These are phyloP conservation scores for Leptinotarsa juncta DNA, from an alignment of 2,888 invertebrate genomes.

Conservation along the genomic window DNA sequence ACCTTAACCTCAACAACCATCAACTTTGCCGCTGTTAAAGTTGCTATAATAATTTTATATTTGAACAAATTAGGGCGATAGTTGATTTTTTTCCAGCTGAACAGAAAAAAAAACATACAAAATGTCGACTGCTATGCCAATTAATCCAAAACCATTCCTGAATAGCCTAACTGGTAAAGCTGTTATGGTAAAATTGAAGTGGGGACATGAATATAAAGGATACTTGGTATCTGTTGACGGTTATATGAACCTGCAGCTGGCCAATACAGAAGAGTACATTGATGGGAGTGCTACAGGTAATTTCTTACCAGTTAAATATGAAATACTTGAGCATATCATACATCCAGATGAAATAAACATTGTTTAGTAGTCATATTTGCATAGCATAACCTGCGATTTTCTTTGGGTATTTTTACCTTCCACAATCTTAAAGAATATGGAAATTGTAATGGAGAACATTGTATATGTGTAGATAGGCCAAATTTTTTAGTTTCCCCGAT, in stretches of 20 bases:
- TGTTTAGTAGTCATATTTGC: too few species aligned
- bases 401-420: too few species aligned
- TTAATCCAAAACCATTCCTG: constrained; percentile 99
- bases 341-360: neutral
- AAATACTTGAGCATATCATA: too few species aligned
- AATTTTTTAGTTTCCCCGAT: too few species aligned
- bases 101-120: constrained; percentile 32
- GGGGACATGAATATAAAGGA: constrained; percentile 99
- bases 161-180: constrained; percentile 98
- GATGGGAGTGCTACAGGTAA: constrained; percentile 90
- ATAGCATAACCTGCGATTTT: too few species aligned
- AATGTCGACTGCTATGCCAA: constrained; percentile 90
- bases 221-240: constrained; percentile 97
- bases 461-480: too few species aligned
- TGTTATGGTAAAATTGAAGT: constrained; percentile 97
- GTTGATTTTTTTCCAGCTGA: neutral
- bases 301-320: neutral
- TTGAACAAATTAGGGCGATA: neutral
- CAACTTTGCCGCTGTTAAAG: too few species aligned
- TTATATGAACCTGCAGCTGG: constrained; percentile 98
- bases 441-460: too few species aligned
- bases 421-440: too few species aligned
- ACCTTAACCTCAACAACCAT: too few species aligned
- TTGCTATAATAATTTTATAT: too few species aligned
- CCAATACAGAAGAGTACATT: constrained; percentile 97